These are phyloP conservation scores for Megaceryle maxima DNA, from an alignment of 2,113 vertebrate species.

Conservation along the genomic window DNA sequence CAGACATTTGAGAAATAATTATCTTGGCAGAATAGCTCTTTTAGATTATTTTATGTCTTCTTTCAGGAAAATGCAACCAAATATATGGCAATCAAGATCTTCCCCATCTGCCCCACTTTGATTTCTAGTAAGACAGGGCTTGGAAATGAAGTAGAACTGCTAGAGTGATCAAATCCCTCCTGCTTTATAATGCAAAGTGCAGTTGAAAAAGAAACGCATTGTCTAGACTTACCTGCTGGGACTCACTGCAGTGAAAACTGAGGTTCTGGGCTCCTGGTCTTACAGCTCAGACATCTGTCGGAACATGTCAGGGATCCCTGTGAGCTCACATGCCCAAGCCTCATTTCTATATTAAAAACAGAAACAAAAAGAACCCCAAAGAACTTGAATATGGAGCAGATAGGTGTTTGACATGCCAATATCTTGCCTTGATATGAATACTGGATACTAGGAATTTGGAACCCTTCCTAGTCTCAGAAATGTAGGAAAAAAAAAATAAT, in stretches of 20 bases:
- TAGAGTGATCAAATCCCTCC: neutral
- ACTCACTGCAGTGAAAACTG: neutral
- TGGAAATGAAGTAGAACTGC: neutral
- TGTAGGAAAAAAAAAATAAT: neutral
- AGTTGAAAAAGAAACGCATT: neutral
- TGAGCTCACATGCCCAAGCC: neutral
- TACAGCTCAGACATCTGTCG: neutral
- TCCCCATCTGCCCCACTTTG: neutral
- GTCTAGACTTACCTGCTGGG: conserved; percentile 30
- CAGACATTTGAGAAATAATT: neutral
- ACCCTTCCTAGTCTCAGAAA: neutral
- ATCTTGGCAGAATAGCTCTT: neutral
- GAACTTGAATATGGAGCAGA: neutral
- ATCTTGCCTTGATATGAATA: neutral
- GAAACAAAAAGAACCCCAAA: neutral
- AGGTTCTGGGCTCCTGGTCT: neutral
- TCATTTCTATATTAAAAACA: neutral
- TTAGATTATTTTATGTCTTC: neutral
- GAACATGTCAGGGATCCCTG: neutral
- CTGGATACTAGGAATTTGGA: neutral
- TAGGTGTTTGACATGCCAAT: neutral
- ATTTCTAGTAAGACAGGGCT: neutral
- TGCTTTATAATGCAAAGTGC: neutral
- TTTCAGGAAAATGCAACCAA: neutral
- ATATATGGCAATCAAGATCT: neutral